Evolutionary conservation across 2,888 invertebrate genomes (phyloP).

Genomic region (Hypselothyrea guttata): DNA sequence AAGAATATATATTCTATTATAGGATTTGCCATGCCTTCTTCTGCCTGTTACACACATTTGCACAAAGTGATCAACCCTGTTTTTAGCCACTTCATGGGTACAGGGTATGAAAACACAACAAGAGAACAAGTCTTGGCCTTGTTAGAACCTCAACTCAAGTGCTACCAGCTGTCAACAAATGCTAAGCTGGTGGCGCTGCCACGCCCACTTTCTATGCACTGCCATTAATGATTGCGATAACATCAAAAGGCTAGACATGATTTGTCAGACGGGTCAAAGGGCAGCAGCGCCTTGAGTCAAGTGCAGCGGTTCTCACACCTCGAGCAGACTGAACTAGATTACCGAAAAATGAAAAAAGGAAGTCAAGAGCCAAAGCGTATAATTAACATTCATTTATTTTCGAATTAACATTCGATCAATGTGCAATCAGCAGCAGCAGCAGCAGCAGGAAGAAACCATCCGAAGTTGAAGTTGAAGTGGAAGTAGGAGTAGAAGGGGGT

Average conservation of each 20-base stretch:
- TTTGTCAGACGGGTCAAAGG: constrained; percentile 64
- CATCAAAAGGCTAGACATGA: constrained; percentile 78
- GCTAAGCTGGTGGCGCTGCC: constrained; percentile 38
- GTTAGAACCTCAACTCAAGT: constrained; percentile 55
- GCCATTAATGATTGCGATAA: constrained; percentile 70
- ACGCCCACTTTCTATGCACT: constrained; percentile 12
- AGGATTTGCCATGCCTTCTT: too few species aligned
- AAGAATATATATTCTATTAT: too few species aligned
- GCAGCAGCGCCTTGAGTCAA: constrained; percentile 36
- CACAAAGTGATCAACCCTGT: too few species aligned
- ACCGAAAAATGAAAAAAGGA: constrained; percentile 14
- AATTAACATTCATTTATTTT: constrained; percentile 79
- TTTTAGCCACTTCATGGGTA: too few species aligned
- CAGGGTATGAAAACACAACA: too few species aligned
- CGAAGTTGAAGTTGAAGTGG: constrained; percentile 6
- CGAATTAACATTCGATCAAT: constrained; percentile 74
- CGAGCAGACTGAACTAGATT: too few species aligned
- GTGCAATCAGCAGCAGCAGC: constrained; percentile 21
- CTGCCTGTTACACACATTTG: too few species aligned
- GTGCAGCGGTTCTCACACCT: constrained; percentile 61
- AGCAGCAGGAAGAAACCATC: constrained; percentile 2
- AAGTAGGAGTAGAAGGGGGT: constrained; percentile 5
- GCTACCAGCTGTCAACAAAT: constrained; percentile 71
- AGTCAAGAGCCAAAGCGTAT: constrained; percentile 57
- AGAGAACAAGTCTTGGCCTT: constrained; percentile 56